These are phyloP conservation scores for Drosophila orena DNA, from an alignment of 1,140 invertebrate genomes.

Conservation along the genomic window DNA sequence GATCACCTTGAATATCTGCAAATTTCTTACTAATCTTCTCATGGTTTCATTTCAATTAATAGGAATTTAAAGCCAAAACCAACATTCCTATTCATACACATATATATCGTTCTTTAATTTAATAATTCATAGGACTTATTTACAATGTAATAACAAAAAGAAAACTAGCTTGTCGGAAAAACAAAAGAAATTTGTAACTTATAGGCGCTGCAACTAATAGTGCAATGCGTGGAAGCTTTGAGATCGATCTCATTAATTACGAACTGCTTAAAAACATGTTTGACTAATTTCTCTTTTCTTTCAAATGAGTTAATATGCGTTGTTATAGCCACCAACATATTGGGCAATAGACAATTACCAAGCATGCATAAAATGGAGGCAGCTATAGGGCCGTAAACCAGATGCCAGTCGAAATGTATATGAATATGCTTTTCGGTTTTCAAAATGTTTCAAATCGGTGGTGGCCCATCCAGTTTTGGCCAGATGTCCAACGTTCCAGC, in stretches of 20 bases:
- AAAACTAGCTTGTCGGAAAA: too few relatives aligned
- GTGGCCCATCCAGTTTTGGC: slow-evolving; percentile 24
- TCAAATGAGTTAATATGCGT: slow-evolving; percentile 3
- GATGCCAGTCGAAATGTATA: slow-evolving; percentile 10
- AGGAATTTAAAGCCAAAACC: too few relatives aligned
- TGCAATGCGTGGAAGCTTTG: background rate
- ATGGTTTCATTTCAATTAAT: too few relatives aligned
- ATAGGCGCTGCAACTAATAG: background rate
- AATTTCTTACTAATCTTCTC: background rate
- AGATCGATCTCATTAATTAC: slow-evolving; percentile 2
- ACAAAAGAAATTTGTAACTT: background rate
- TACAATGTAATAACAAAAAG: too few relatives aligned
- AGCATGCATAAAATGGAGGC: slow-evolving; percentile 27
- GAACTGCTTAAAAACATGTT: background rate
- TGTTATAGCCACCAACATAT: slow-evolving; percentile 2
- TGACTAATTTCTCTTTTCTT: background rate
- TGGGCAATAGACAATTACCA: slow-evolving; percentile 27
- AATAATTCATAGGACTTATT: too few relatives aligned
- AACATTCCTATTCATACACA: too few relatives aligned
- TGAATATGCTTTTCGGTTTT: slow-evolving; percentile 23
- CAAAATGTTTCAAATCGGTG: slow-evolving; percentile 6
- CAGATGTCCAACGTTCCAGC: slow-evolving; percentile 11
- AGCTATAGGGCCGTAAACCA: slow-evolving; percentile 23
- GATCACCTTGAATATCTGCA: background rate
- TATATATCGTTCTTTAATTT: too few relatives aligned